Evolutionary conservation across 1,140 invertebrate species (phyloP), one percentile per base, ranked within the genome.

Genomic region (Tetramorium parvispinum): DNA sequence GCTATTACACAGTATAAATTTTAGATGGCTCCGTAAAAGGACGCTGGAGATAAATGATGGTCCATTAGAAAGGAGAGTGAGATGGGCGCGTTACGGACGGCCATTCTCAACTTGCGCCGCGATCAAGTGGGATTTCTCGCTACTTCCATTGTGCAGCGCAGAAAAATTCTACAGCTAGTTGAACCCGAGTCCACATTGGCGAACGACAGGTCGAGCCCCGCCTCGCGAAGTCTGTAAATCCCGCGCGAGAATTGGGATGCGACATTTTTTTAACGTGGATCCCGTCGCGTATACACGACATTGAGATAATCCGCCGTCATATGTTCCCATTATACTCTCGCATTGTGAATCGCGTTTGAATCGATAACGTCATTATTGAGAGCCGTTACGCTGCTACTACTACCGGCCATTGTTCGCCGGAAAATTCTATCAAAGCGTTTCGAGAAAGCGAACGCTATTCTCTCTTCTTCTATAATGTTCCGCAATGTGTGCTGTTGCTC

Each of bases 331-430:
- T 85, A 82, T 77, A 71, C 18, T 61, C 68, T 71, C 40, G 55
- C 32, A 59, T 24, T 55, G 73, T 87, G 73, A 81, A 89, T 88
- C 70, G 49, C 57, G 55, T 53, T 85, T 43, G 71, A 88, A 91
- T 91, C 88, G 88, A 91, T 91, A 88, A 61, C 77, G 59, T 91
- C 86, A 89, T 91, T 91, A 91, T 88, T 59, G 89, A 88, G 77
- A 51, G 71, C 79, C 87, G 85, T 75, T 89, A 82, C 43, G 65
- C 18, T 18, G 43, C 27, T 46, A 57, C 70, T 59, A 63, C 21
- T 71, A 76, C 55, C 46, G 73, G 27, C 65, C 70, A 85, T 89
- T 91, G 88, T 90, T 89, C 75, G 40, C 65, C 65, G 68, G 32
- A 87, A 82, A 89, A 91, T 86, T 76, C 68, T 86, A 88, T 88